A percentile compares a stretch with the other conserved stretches of the same genome.
Conservation (phyloP, 2,113 vertebrate genomes). For the Siniperca chuatsi region DNA sequence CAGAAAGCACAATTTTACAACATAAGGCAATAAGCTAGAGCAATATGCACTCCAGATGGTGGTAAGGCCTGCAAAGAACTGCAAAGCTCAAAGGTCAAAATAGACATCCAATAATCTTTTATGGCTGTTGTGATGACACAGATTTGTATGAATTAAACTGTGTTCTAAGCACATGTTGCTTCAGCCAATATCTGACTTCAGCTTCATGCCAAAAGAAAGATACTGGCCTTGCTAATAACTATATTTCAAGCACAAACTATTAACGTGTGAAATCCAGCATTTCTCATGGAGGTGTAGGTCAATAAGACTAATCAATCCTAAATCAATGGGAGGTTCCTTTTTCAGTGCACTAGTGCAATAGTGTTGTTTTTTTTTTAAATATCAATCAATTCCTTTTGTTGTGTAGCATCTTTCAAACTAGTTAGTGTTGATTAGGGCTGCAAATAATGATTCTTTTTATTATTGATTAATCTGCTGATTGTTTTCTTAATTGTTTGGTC, state of each 20-base stretch:
- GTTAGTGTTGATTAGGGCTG: background rate
- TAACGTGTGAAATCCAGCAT: background rate
- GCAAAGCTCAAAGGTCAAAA: conserved; percentile 75
- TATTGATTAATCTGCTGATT: background rate
- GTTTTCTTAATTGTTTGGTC: background rate
- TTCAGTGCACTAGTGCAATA: background rate
- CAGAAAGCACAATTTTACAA: conserved; percentile 51
- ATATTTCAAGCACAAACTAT: background rate
- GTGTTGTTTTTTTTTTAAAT: background rate
- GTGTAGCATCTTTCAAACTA: background rate
- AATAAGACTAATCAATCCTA: background rate
- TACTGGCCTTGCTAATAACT: background rate
- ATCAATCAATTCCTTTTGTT: background rate
- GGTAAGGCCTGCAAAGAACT: background rate
- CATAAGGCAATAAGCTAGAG: conserved; percentile 18
- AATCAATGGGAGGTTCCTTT: background rate
- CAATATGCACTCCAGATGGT: conserved; percentile 2
- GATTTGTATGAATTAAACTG: conserved; percentile 22
- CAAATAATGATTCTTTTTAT: background rate
- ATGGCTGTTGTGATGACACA: conserved; percentile 43
- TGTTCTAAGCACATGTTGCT: conserved; percentile 12
- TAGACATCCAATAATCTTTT: conserved; percentile 61
- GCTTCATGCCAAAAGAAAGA: background rate
- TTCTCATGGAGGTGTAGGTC: background rate
- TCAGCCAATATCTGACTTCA: conserved; percentile 14